Base-by-base conservation (phyloP, 2,113 vertebrate genomes). In the Caloenas nicobarica region DNA sequence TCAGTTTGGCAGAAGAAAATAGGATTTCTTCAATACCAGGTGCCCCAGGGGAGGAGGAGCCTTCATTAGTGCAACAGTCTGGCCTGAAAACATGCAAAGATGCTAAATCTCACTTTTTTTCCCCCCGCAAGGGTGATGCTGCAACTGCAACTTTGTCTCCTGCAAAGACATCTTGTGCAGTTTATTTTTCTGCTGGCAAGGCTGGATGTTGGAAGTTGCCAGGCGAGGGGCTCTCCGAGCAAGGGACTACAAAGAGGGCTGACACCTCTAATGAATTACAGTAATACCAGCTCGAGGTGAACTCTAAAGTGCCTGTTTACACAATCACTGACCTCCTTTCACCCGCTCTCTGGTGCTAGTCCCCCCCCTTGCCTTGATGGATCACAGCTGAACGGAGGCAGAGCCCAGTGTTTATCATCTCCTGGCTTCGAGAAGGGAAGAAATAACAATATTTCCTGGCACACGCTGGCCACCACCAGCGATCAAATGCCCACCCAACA, bases 241-340 rank as follows among this genome's bases (percentile, higher is more conserved):
- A 0, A 36, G 62, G 46, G 85, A 96, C 93, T 95, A 96, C 96
- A 97, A 93, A 97, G 95, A 53, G 50, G 79, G 82, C 91, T 95
- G 96, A 97, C 95, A 93, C 82, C 86, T 89, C 94, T 97, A 97
- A 97, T 94, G 93, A 97, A 97, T 97, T 92, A 84, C 87, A 91
- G 80, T 64, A 88, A 90, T 82, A 74, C 86, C 94, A 53, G 94
- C 94, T 91, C 51, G 2, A 66, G 92, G 69, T 95, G 94, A 96
- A 94, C 92, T 91, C 96, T 94, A 22, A 97, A 97, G 96, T 94
- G 95, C 92, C 93, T 97, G 96, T 97, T 97, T 97, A 97, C 92
- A 95, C 94, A 96, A 86, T 85, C 74, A 17, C 88, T 93, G 96
- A 97, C 92, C 96, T 97, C 91, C 86, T 72, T 72, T 96, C 95